Conservation (phyloP, 2,113 vertebrate species). For the Stigmatopora nigra region DNA sequence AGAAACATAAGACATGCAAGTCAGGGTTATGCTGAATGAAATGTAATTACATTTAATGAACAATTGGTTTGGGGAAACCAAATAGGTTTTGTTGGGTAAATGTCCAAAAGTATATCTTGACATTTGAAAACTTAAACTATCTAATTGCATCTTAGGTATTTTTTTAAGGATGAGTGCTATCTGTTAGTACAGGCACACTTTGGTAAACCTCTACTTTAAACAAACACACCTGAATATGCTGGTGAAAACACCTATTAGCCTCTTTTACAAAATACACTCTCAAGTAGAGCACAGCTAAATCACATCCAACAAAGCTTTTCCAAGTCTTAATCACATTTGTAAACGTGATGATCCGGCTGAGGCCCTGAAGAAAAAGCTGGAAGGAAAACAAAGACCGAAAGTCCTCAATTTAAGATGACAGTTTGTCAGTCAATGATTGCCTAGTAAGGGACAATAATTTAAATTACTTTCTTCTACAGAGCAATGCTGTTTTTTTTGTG, state of each 20-base stretch:
- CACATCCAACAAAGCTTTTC: conserved; percentile 16
- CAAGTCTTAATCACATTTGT: conserved; percentile 32
- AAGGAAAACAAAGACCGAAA: conserved; percentile 26
- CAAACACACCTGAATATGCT: background rate
- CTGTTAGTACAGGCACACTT: conserved; percentile 7
- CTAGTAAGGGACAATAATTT: conserved; percentile 12
- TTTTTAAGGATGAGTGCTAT: background rate
- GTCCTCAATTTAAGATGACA: conserved; percentile 36
- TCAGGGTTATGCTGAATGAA: background rate
- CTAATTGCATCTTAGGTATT: background rate
- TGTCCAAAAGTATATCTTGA: background rate
- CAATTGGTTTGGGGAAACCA: background rate
- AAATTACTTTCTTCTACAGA: background rate
- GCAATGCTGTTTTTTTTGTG: background rate
- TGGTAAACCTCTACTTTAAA: conserved; percentile 4
- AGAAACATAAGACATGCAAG: background rate
- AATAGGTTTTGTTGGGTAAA: background rate
- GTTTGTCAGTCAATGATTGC: conserved; percentile 18
- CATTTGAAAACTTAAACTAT: background rate
- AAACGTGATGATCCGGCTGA: conserved; percentile 13
- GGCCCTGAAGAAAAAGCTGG: conserved; percentile 14
- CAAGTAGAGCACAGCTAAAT: conserved; percentile 19
- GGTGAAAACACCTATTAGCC: conserved; percentile 15
- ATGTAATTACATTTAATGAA: background rate
- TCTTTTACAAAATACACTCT: conserved; percentile 17